A percentile compares a stretch with the other conserved stretches of the same genome.
phyloP scores from a whole-genome alignment of 2,113 vertebrate genomes.

The Mystacornis crossleyi region DNA sequence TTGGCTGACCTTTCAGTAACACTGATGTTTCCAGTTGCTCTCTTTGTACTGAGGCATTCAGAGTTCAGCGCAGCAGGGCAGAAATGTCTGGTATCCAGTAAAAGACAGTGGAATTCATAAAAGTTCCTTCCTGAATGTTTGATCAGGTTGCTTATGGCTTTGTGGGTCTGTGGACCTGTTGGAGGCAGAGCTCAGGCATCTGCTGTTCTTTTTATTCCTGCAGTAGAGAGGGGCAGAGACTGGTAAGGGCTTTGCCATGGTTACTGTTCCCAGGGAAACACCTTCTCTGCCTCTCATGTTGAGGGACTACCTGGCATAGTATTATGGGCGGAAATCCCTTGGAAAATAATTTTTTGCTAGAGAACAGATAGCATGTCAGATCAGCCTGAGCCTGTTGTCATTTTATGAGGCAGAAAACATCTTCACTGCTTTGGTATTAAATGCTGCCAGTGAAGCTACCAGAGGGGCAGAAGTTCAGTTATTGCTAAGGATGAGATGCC shows the following conservation, averaged over 20 bases:
- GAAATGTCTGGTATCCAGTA: neutral
- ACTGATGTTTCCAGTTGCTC: slow-evolving; percentile 19
- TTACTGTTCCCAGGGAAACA: slow-evolving; percentile 64
- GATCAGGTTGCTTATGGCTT: neutral
- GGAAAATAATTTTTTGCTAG: neutral
- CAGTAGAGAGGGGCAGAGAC: neutral
- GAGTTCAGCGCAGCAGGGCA: neutral
- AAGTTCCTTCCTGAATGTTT: neutral
- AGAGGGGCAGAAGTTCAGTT: neutral
- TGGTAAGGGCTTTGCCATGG: slow-evolving; percentile 43
- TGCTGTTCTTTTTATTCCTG: neutral
- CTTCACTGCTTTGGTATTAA: neutral
- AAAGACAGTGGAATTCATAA: neutral
- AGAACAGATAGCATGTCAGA: neutral
- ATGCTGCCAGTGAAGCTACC: neutral
- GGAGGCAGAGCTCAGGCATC: neutral
- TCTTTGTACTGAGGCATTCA: neutral
- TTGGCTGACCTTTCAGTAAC: slow-evolving; percentile 38
- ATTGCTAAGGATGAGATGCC: neutral
- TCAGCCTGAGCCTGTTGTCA: neutral
- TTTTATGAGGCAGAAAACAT: neutral
- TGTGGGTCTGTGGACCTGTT: neutral
- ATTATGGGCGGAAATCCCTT: neutral
- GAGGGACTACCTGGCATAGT: neutral
- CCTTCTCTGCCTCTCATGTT: neutral